Evolutionary conservation across 2,113 vertebrate genomes (phyloP).

Genomic region (Hyperopisus bebe): DNA sequence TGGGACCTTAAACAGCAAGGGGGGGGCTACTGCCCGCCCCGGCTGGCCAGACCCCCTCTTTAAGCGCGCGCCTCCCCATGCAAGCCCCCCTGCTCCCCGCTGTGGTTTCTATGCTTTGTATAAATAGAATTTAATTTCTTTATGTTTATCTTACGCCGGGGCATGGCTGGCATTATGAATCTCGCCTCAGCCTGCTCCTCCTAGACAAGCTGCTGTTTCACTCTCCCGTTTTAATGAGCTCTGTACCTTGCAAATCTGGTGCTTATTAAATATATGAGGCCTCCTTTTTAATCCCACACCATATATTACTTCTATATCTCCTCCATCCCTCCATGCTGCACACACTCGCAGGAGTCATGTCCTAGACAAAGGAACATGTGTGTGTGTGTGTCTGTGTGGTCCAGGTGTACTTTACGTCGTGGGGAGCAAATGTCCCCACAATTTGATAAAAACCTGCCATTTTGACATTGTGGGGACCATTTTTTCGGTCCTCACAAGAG

Average conservation of each 20-base stretch:
- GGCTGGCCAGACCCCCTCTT: constrained; percentile 34
- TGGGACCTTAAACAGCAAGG: not conserved
- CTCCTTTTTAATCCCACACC: constrained; percentile 15
- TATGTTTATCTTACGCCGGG: constrained; percentile 64
- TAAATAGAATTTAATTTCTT: constrained; percentile 76
- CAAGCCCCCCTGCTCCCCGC: not conserved
- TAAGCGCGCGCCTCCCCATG: constrained; percentile 1
- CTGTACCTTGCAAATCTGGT: constrained; percentile 36
- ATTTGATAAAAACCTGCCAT: too few species aligned
- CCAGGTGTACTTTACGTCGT: too few species aligned
- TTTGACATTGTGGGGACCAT: too few species aligned
- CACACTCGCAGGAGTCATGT: not conserved
- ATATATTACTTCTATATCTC: not conserved
- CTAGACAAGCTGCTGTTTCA: constrained; percentile 50
- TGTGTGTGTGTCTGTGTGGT: not conserved
- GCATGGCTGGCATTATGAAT: constrained; percentile 62
- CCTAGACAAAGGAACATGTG: not conserved
- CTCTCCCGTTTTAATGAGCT: constrained; percentile 53
- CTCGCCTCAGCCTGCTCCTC: constrained; percentile 51
- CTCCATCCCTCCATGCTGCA: not conserved
- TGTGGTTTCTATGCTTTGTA: constrained; percentile 50
- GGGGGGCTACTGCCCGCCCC: not conserved
- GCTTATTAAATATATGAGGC: constrained; percentile 38
- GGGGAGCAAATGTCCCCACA: too few species aligned
- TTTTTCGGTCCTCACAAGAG: too few species aligned